A percentile compares a stretch with the other conserved stretches of the same genome.
These are phyloP conservation scores for Ceratina calcarata DNA, from an alignment of 1,140 invertebrate genomes.

Conservation along the genomic window DNA sequence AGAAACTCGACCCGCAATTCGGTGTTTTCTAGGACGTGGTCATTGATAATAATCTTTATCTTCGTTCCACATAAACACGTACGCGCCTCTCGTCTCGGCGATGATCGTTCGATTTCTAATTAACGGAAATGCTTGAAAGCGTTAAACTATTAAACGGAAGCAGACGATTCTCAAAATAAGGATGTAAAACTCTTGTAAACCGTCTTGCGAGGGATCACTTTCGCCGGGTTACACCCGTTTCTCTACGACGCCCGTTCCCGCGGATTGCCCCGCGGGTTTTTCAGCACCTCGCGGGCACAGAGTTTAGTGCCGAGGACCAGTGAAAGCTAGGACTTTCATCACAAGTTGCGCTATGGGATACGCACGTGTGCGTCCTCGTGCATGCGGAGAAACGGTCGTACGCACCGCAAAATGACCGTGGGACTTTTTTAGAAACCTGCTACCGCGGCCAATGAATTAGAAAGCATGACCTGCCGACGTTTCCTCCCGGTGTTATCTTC, in stretches of 20 bases:
- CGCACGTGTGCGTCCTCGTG: conserved; percentile 33
- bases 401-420: conserved; percentile 69
- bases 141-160: background rate
- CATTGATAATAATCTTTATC: conserved; percentile 34
- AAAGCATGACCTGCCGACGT: conserved; percentile 48
- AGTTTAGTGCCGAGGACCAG: conserved; percentile 32
- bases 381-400: conserved; percentile 34
- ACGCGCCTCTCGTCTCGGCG: background rate
- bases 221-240: background rate
- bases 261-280: conserved; percentile 6
- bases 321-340: conserved; percentile 65
- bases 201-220: conserved; percentile 1
- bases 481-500: conserved; percentile 34
- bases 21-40: conserved; percentile 34
- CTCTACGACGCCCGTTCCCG: background rate
- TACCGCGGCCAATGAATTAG: conserved; percentile 57
- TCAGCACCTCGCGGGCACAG: conserved; percentile 13
- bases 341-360: background rate
- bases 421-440: conserved; percentile 62
- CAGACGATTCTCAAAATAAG: background rate
- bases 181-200: background rate
- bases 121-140: background rate
- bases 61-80: conserved; percentile 22
- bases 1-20: conserved; percentile 34
- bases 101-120: background rate